Percentiles rank a stretch among this genome's conserved stretches.
Evolutionary conservation across 2,888 invertebrate genomes (phyloP).

Genomic region (Eulithis testata): DNA sequence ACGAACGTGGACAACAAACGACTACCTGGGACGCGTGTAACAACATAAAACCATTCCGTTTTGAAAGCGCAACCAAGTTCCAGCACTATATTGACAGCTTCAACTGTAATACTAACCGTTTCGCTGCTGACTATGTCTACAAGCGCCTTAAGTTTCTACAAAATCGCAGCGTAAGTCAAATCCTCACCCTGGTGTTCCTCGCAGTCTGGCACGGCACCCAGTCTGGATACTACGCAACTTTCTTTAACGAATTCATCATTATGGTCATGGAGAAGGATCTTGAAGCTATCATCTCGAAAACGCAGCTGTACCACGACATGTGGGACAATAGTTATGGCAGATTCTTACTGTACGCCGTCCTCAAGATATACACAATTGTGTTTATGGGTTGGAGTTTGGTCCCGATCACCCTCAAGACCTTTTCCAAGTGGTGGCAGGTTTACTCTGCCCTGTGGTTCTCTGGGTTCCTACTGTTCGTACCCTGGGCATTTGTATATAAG

Average conservation of each 20-base stretch:
- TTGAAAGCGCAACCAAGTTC: constrained; percentile 93
- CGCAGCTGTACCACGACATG: constrained; percentile 73
- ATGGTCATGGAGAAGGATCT: constrained; percentile 93
- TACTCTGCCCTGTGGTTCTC: constrained; percentile 87
- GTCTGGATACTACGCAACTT: constrained; percentile 96
- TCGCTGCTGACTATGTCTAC: constrained; percentile 97
- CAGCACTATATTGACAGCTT: constrained; percentile 95
- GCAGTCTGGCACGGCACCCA: constrained; percentile 98
- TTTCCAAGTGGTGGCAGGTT: constrained; percentile 87
- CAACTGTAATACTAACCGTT: constrained; percentile 97
- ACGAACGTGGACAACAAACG: constrained; percentile 54
- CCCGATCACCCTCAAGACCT: constrained; percentile 90
- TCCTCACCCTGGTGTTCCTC: constrained; percentile 92
- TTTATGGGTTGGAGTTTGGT: constrained; percentile 94
- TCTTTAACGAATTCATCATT: constrained; percentile 95
- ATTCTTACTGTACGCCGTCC: constrained; percentile 80
- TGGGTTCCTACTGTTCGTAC: constrained; percentile 87
- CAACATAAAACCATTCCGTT: constrained; percentile 92
- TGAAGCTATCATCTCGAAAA: constrained; percentile 81
- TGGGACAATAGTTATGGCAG: constrained; percentile 69
- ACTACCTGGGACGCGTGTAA: constrained; percentile 94
- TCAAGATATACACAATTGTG: constrained; percentile 90
- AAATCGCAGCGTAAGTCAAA: constrained; percentile 92
- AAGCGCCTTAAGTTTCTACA: constrained; percentile 96
- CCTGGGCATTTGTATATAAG: constrained; percentile 86